Evolutionary conservation across 2,888 invertebrate species (phyloP), one percentile per base, ranked within the genome.

Genomic region (Stramonita haemastoma): DNA sequence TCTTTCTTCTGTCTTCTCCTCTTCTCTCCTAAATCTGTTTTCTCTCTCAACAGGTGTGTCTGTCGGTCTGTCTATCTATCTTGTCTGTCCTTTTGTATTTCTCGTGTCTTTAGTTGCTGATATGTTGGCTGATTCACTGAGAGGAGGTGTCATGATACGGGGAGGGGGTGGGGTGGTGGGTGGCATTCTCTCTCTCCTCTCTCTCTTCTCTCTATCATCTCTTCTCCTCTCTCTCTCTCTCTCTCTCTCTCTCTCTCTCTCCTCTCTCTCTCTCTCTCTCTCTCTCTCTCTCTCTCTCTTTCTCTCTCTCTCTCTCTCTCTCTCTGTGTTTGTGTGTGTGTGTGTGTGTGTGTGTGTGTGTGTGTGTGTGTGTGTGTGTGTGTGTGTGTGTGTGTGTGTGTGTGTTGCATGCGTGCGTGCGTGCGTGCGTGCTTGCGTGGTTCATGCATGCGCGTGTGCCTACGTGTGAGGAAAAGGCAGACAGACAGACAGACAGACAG

Each of bases 301-400:
- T 70, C 70, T 70, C 70, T 70, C 70, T 70, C 70, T 70, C 70
- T 70, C 70, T 70, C 70, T 70, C 70, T 70, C 70, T 70, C 70
- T 70, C 70, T 70, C n/a, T n/a, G 60, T 60, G 60, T 86, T 60
- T 86, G 29, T 86, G 60, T 86, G 11, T 46, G 29, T 86, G 60
- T 86, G 22, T 86, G 56, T 86, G 19, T 57, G 56, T 73, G 26
- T n/a, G 60, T 60, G 60, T 86, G 60, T 86, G 29, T 86, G 60
- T 86, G 11, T 46, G 29, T 86, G 60, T 86, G 22, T 86, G 56
- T 86, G 19, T 57, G 56, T 73, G 26, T 73, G 26, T 73, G 26
- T 73, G 26, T 73, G 26, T 73, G 26, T 73, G 26, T n/a, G 26
- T 73, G 1, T 73, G 1, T n/a, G 4, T 73, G 1, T 73, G 1